phyloP scores from a whole-genome alignment of 2,888 invertebrate species.

The Aleiodes testaceus region DNA sequence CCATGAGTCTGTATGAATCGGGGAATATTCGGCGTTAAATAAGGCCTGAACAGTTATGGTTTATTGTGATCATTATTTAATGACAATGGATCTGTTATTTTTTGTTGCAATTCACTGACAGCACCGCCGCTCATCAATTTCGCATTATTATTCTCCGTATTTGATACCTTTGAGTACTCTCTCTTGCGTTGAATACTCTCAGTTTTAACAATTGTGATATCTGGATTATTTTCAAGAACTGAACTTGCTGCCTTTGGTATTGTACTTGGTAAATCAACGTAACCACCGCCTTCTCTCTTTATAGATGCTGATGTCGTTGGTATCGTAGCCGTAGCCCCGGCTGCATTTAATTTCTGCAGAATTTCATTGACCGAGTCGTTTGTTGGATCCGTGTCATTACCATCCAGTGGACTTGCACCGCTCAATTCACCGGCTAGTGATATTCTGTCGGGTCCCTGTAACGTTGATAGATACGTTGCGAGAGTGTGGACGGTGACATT shows the following conservation, averaged over 20 bases:
- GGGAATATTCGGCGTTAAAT: slow-evolving; percentile 65
- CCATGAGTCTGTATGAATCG: slow-evolving; percentile 45
- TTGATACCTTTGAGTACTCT: slow-evolving; percentile 71
- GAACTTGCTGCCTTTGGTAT: slow-evolving; percentile 68
- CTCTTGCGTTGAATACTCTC: slow-evolving; percentile 72
- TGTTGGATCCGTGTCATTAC: slow-evolving; percentile 72
- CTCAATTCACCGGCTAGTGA: slow-evolving; percentile 73
- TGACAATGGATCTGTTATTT: slow-evolving; percentile 55
- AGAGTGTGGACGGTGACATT: slow-evolving; percentile 85
- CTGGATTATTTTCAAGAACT: slow-evolving; percentile 76
- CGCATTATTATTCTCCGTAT: slow-evolving; percentile 70
- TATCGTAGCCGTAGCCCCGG: slow-evolving; percentile 66
- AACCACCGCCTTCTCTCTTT: slow-evolving; percentile 72
- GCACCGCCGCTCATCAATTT: slow-evolving; percentile 71
- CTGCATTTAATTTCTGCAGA: slow-evolving; percentile 71
- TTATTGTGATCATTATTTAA: slow-evolving; percentile 71
- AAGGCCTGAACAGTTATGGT: slow-evolving; percentile 73
- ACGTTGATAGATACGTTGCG: slow-evolving; percentile 80
- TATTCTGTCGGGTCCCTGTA: slow-evolving; percentile 75
- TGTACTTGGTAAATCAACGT: slow-evolving; percentile 66
- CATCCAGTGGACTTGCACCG: slow-evolving; percentile 62
- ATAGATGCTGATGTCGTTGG: slow-evolving; percentile 69
- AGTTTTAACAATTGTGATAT: slow-evolving; percentile 78
- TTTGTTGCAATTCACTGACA: slow-evolving; percentile 57
- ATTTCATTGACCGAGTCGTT: slow-evolving; percentile 74